A percentile compares a stretch with the other conserved stretches of the same genome.
Evolutionary conservation across 2,113 vertebrate species (phyloP).

Genomic region (Pterocles orientalis): DNA sequence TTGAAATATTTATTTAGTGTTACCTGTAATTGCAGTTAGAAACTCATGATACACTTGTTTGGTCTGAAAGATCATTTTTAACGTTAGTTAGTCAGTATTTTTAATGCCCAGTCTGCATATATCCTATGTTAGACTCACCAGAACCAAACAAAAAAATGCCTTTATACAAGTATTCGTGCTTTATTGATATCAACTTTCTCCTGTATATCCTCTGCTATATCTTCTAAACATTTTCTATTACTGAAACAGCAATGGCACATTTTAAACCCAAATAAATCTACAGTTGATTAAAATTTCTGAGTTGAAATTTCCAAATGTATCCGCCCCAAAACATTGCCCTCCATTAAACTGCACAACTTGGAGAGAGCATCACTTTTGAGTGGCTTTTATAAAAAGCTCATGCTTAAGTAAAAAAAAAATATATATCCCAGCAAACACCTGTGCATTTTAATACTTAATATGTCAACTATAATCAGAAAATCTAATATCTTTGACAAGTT

Average conservation of each 20-base stretch:
- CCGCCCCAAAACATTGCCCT: background rate
- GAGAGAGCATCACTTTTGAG: background rate
- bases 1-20: background rate
- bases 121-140: background rate
- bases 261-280: background rate
- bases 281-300: background rate
- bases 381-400: background rate
- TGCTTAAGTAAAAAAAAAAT: background rate
- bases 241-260: background rate
- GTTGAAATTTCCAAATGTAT: background rate
- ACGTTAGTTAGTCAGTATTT: background rate
- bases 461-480: background rate
- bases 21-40: background rate
- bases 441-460: background rate
- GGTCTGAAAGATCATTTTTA: background rate
- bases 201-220: background rate
- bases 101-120: background rate
- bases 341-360: background rate
- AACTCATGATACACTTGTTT: background rate
- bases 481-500: background rate
- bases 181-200: background rate
- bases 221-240: background rate
- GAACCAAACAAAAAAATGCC: background rate
- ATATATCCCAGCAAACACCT: background rate
- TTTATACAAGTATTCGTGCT: fast-evolving